Conservation (phyloP, 1,140 invertebrate species). For the Pogonognathellus flavescens region DNA sequence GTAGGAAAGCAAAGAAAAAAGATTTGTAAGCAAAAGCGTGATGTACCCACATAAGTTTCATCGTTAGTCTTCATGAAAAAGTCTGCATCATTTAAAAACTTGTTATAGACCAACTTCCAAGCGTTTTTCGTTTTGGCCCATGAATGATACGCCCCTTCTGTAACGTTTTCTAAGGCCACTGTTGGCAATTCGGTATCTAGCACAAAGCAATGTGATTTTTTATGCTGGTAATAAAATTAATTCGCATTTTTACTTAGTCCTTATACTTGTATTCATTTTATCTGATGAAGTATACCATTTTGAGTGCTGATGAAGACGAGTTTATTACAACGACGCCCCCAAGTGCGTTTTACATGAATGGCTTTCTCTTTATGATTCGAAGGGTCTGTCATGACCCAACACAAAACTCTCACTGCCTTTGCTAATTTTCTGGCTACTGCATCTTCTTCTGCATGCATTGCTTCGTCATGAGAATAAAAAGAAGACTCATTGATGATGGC, state of each 20-base stretch:
- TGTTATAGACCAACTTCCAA: constrained; percentile 88
- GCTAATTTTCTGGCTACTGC: constrained; percentile 80
- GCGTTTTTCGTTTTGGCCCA: constrained; percentile 97
- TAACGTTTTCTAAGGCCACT: constrained; percentile 74
- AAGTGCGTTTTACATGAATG: constrained; percentile 68
- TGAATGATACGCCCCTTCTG: constrained; percentile 89
- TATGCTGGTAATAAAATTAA: not conserved
- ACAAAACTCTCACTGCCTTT: constrained; percentile 72
- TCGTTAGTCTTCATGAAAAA: constrained; percentile 97
- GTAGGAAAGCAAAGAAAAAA: too few relatives aligned
- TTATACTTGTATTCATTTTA: not conserved
- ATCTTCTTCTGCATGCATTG: too few relatives aligned
- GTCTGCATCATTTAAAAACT: constrained; percentile 86
- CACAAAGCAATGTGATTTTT: not conserved
- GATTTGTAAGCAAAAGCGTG: not conserved
- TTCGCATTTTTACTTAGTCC: not conserved
- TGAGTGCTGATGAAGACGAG: constrained; percentile 70
- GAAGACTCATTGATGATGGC: too few relatives aligned
- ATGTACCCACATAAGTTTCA: constrained; percentile 75
- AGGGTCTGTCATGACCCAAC: constrained; percentile 67
- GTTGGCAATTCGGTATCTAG: constrained; percentile 71
- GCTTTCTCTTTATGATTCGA: constrained; percentile 67
- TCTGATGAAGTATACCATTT: constrained; percentile 56
- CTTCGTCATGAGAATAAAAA: too few relatives aligned
- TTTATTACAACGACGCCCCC: constrained; percentile 71